These are phyloP conservation scores for Enteromius thamalakanensis DNA, from an alignment of 2,797 vertebrate species.

Conservation along the genomic window DNA sequence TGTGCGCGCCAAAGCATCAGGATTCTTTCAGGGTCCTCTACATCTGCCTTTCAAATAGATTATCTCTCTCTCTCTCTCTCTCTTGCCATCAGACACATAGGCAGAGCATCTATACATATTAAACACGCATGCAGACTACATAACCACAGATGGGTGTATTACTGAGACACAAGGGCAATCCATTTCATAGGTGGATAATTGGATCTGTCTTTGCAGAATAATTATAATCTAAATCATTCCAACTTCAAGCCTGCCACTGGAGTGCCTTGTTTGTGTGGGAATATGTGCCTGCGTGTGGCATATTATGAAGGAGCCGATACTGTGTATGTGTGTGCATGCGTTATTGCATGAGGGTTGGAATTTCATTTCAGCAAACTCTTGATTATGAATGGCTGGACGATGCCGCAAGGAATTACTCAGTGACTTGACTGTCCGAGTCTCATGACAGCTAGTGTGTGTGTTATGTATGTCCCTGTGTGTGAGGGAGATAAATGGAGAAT, in stretches of 20 bases:
- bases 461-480: conserved; percentile 12
- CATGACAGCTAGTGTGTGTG: conserved; percentile 37
- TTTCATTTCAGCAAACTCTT: conserved; percentile 66
- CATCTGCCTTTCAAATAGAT: conserved; percentile 44
- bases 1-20: conserved; percentile 21
- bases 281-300: conserved; percentile 43
- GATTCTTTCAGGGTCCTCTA: conserved; percentile 29
- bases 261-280: conserved; percentile 66
- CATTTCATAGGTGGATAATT: conserved; percentile 66
- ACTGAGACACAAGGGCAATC: conserved; percentile 40
- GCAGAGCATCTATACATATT: conserved; percentile 57
- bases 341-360: conserved; percentile 51
- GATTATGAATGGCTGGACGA: conserved; percentile 69
- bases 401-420: conserved; percentile 60
- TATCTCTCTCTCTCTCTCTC: conserved; percentile 13
- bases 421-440: conserved; percentile 62
- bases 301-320: conserved; percentile 32
- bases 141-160: conserved; percentile 31
- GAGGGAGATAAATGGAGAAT: neutral
- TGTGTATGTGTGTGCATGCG: conserved; percentile 25
- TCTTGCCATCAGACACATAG: conserved; percentile 24
- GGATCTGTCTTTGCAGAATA: conserved; percentile 74
- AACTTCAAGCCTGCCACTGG: conserved; percentile 45
- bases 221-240: conserved; percentile 77
- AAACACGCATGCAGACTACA: conserved; percentile 38